A percentile compares a stretch with the other conserved stretches of the same genome.
phyloP scores from a whole-genome alignment of 2,888 invertebrate genomes.

The Hemaris fuciformis region DNA sequence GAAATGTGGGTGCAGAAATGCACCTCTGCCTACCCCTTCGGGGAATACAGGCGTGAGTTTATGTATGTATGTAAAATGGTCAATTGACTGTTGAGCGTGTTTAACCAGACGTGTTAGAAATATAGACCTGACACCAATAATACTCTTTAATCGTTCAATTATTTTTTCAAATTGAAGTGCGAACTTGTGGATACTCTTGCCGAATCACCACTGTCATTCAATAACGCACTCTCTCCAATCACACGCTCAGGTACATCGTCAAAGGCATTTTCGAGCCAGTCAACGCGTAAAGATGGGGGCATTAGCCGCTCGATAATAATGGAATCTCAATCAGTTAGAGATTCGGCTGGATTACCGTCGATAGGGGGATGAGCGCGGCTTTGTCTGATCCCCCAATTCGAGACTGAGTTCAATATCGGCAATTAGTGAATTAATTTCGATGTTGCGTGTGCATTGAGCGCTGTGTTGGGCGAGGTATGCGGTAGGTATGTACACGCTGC shows the following conservation, averaged over 20 bases:
- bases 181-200: too few relatives aligned
- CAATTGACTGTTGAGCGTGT: too few relatives aligned
- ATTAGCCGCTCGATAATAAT: conserved; percentile 61
- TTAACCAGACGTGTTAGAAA: too few relatives aligned
- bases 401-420: not conserved
- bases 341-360: conserved; percentile 11
- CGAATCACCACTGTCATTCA: not conserved
- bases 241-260: conserved; percentile 1
- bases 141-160: too few relatives aligned
- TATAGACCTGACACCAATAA: too few relatives aligned
- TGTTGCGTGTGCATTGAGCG: not conserved
- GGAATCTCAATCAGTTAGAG: conserved; percentile 76
- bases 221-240: not conserved
- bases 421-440: conserved; percentile 6
- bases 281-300: not conserved
- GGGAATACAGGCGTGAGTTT: too few relatives aligned
- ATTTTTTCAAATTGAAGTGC: too few relatives aligned
- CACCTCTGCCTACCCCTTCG: too few relatives aligned
- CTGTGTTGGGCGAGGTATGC: not conserved
- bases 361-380: conserved; percentile 18
- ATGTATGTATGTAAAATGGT: too few relatives aligned
- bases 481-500: not conserved
- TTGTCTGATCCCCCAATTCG: conserved; percentile 34
- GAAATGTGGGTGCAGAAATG: too few relatives aligned
- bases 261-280: conserved; percentile 8